These are phyloP conservation scores for Erythrocercus mccallii DNA, from an alignment of 2,113 vertebrate genomes.

Conservation along the genomic window DNA sequence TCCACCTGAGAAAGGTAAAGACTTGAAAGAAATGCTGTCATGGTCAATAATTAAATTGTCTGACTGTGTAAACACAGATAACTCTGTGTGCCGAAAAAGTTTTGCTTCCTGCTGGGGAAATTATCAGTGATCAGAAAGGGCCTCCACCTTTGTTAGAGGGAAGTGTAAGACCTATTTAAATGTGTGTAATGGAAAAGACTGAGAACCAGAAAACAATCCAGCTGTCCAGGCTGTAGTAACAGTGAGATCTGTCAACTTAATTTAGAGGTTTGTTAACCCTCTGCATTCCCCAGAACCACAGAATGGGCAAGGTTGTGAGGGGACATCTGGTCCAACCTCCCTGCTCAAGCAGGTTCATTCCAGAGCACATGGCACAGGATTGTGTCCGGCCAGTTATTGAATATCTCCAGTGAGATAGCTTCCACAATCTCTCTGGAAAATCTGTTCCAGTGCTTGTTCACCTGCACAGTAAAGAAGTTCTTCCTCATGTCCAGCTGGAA, in stretches of 20 bases:
- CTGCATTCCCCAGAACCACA: background rate
- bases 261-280: background rate
- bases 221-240: background rate
- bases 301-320: background rate
- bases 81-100: background rate
- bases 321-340: background rate
- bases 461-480: background rate
- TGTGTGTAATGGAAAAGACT: background rate
- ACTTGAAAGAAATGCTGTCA: background rate
- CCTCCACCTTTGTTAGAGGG: background rate
- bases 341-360: background rate
- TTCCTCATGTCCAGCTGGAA: background rate
- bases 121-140: background rate
- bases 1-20: background rate
- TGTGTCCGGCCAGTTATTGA: background rate
- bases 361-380: background rate
- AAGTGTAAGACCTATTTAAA: background rate
- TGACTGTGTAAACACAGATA: background rate
- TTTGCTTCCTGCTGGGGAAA: background rate
- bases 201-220: background rate
- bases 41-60: background rate
- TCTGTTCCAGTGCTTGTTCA: background rate
- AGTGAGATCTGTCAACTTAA: background rate
- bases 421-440: background rate
- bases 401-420: too few relatives aligned